These are phyloP conservation scores for Meliscaeva auricollis DNA, from an alignment of 2,888 invertebrate species.

Conservation along the genomic window DNA sequence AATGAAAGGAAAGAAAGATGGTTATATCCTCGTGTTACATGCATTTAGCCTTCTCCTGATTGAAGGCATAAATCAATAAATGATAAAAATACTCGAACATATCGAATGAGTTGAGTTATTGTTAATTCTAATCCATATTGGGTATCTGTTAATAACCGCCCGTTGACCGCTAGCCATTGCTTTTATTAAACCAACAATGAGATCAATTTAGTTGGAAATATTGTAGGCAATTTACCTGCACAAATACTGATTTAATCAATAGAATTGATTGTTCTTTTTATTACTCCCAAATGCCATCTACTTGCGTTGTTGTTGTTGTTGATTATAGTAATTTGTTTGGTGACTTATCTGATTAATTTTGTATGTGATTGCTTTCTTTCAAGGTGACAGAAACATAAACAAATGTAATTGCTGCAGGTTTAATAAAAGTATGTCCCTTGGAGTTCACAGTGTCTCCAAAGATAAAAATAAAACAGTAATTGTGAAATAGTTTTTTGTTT, in stretches of 20 bases:
- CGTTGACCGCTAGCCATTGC: neutral
- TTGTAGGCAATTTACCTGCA: neutral
- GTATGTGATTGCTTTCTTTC: neutral
- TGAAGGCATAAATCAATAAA: slow-evolving; percentile 3
- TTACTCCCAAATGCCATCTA: neutral
- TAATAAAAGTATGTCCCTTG: too few relatives aligned
- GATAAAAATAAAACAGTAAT: too few relatives aligned
- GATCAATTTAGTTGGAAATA: neutral
- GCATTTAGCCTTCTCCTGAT: neutral
- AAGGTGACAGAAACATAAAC: neutral
- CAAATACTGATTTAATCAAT: slow-evolving; percentile 41
- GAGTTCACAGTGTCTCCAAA: too few relatives aligned
- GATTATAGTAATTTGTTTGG: neutral
- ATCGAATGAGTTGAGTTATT: too few relatives aligned
- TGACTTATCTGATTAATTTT: slow-evolving; percentile 4
- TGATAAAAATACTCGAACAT: neutral
- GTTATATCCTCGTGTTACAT: slow-evolving; percentile 6
- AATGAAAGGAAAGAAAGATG: slow-evolving; percentile 15
- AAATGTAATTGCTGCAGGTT: neutral
- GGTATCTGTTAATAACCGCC: slow-evolving; percentile 30
- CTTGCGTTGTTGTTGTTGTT: neutral
- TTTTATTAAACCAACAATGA: slow-evolving; percentile 32
- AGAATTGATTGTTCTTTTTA: slow-evolving; percentile 14
- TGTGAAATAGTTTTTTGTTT: too few relatives aligned
- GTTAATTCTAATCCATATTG: too few relatives aligned